These are phyloP conservation scores for Apaloderma vittatum DNA, from an alignment of 2,113 vertebrate species.

Conservation along the genomic window DNA sequence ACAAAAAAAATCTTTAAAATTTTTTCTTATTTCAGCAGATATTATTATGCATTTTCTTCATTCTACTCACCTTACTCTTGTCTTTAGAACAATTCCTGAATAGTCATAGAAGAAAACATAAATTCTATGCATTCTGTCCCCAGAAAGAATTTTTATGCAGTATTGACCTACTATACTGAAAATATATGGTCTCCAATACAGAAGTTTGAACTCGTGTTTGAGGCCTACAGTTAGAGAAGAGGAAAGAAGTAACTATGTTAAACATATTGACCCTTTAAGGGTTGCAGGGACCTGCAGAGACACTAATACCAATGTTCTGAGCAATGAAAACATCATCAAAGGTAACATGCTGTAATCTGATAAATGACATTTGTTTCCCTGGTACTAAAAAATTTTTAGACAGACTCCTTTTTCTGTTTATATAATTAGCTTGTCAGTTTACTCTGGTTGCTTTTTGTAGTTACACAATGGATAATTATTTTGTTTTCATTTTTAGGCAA, in stretches of 20 bases:
- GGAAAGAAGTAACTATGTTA: background rate
- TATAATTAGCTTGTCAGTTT: background rate
- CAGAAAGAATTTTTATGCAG: background rate
- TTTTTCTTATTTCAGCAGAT: background rate
- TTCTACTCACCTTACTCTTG: background rate
- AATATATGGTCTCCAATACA: background rate
- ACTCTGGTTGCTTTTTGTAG: background rate
- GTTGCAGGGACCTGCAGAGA: background rate
- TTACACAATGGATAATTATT: background rate
- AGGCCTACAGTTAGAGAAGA: background rate
- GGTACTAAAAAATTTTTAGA: background rate
- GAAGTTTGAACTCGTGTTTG: background rate
- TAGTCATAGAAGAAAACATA: background rate
- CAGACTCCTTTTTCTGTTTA: background rate
- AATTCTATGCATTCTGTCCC: background rate
- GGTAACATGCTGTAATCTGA: background rate
- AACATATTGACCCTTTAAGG: background rate
- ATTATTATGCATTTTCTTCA: background rate
- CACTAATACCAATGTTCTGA: background rate
- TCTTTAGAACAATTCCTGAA: background rate
- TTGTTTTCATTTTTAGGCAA: conserved; percentile 7
- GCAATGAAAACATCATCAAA: background rate
- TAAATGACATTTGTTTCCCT: background rate
- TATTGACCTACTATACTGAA: background rate
- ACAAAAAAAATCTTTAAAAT: background rate